Conservation (phyloP, 23 tunicate species). For the Trididemnum clinides region DNA sequence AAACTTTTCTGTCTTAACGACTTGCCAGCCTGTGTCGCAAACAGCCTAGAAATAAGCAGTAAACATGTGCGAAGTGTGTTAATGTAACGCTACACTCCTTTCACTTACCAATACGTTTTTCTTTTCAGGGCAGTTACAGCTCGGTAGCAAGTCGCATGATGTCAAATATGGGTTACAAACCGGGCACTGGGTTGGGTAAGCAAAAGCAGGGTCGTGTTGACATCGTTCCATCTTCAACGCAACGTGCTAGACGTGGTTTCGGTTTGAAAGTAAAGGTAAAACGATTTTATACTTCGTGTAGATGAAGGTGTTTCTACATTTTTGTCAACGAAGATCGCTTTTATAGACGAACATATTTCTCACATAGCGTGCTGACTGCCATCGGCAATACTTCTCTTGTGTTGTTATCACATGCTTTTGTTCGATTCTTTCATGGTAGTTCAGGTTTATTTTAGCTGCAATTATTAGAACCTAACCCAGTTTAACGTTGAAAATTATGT, state of each 20-base stretch:
- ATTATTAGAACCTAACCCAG: too few relatives aligned
- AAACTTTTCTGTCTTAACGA: too few relatives aligned
- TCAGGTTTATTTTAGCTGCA: too few relatives aligned
- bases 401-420: too few relatives aligned
- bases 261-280: conserved; percentile 73
- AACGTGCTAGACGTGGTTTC: conserved; percentile 80
- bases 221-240: conserved; percentile 82
- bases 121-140: conserved; percentile 84
- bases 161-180: conserved; percentile 95
- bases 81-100: neutral
- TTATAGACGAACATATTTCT: too few relatives aligned
- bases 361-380: too few relatives aligned
- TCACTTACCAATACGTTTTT: neutral
- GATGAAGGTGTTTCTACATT: neutral
- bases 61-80: too few relatives aligned
- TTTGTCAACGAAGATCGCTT: neutral
- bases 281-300: neutral
- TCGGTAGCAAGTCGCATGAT: conserved; percentile 70
- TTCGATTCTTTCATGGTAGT: too few relatives aligned
- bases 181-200: conserved; percentile 87
- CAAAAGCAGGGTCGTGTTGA: conserved; percentile 82
- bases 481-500: too few relatives aligned
- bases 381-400: too few relatives aligned
- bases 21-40: too few relatives aligned
- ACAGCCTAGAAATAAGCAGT: too few relatives aligned